Conservation (phyloP, 1,140 invertebrate species). For the Drosophila erecta region DNA sequence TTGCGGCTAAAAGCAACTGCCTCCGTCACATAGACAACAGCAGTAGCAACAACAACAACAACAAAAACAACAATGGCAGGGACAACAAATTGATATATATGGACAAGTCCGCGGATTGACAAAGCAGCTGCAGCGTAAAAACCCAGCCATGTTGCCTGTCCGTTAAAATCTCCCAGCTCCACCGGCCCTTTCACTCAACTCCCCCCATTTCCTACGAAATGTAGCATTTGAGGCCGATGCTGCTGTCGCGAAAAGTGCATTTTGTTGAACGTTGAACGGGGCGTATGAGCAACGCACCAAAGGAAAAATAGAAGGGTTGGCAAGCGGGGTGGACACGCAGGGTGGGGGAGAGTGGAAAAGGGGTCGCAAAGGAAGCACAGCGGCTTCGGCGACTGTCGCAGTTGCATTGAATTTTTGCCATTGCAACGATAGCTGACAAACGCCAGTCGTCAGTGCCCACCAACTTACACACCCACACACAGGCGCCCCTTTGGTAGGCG, state of each 20-base stretch:
- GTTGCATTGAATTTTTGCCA: slow-evolving; percentile 67
- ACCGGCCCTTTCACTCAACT: not conserved
- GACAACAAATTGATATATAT: slow-evolving; percentile 82
- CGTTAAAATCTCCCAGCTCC: slow-evolving; percentile 8
- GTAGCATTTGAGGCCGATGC: slow-evolving; percentile 57
- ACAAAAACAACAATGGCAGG: slow-evolving; percentile 41
- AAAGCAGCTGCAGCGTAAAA: slow-evolving; percentile 75
- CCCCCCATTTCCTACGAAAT: slow-evolving; percentile 50
- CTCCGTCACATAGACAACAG: slow-evolving; percentile 25
- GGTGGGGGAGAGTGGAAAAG: slow-evolving; percentile 3
- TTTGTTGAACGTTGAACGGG: slow-evolving; percentile 49
- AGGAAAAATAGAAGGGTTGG: slow-evolving; percentile 20
- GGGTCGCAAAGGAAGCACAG: slow-evolving; percentile 28
- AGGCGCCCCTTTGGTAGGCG: slow-evolving; percentile 57
- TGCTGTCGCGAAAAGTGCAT: slow-evolving; percentile 74
- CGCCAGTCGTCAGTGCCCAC: slow-evolving; percentile 22
- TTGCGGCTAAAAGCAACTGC: slow-evolving; percentile 64
- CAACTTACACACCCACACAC: not conserved
- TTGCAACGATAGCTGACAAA: slow-evolving; percentile 62
- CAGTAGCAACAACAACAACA: not conserved
- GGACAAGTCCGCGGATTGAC: slow-evolving; percentile 75
- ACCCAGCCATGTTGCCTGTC: slow-evolving; percentile 71
- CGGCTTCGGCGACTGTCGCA: slow-evolving; percentile 41
- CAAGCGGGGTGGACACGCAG: not conserved
- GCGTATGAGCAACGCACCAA: slow-evolving; percentile 70